Evolutionary conservation across 2,113 vertebrate genomes (phyloP).

Genomic region (Micronycteris hirsuta): DNA sequence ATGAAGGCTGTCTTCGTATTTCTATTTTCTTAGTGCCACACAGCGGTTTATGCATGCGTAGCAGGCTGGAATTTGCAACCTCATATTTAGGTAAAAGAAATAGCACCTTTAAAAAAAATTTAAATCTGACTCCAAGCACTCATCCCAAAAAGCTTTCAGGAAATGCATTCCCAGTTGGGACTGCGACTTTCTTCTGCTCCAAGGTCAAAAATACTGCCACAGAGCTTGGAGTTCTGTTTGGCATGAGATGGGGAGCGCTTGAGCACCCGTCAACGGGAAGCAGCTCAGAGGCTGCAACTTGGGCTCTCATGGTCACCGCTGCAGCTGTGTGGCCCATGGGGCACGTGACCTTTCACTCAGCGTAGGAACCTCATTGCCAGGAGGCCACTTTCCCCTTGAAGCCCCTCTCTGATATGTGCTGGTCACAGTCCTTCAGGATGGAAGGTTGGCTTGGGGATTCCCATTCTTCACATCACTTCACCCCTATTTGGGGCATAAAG

Average conservation of each 20-base stretch:
- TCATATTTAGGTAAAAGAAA: not conserved
- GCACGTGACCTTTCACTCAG: not conserved
- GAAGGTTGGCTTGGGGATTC: not conserved
- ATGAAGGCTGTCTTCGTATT: not conserved
- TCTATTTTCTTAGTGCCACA: not conserved
- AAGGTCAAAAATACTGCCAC: not conserved
- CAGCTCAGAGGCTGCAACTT: not conserved
- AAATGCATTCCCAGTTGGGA: not conserved
- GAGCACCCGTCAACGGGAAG: not conserved
- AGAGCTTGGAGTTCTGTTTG: not conserved
- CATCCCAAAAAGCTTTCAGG: not conserved
- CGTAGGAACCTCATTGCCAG: not conserved
- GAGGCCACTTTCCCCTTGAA: not conserved
- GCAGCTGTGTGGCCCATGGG: not conserved
- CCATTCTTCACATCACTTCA: not conserved
- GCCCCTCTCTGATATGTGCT: not conserved
- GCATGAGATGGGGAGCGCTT: fast-evolving
- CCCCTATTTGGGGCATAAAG: not conserved
- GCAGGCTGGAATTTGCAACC: not conserved
- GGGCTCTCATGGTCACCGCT: not conserved
- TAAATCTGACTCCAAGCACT: not conserved
- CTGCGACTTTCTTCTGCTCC: not conserved
- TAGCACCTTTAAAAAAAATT: not conserved
- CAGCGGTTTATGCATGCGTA: not conserved
- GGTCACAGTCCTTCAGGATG: not conserved